A percentile compares a stretch with the other conserved stretches of the same genome.
phyloP scores from a whole-genome alignment of 1,140 invertebrate species.

The Nomia melanderi region DNA sequence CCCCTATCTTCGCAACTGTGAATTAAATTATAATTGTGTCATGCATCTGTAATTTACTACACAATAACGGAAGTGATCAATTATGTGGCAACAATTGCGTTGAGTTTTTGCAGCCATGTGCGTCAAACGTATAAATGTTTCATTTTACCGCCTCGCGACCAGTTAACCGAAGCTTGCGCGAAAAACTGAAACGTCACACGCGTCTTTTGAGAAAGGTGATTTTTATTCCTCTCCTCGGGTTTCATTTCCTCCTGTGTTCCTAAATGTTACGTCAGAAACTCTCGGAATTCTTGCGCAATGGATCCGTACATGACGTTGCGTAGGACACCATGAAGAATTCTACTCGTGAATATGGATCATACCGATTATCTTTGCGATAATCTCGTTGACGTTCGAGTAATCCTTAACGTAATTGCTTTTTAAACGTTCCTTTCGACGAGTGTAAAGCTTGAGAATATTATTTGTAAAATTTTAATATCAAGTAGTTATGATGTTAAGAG shows the following conservation, averaged over 20 bases:
- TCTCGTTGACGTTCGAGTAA: too few relatives aligned
- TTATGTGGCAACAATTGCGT: conserved; percentile 22
- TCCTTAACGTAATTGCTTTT: too few relatives aligned
- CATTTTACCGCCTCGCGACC: too few relatives aligned
- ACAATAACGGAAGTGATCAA: conserved; percentile 29
- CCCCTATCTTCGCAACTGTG: not conserved
- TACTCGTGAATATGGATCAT: not conserved
- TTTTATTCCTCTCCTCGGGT: not conserved
- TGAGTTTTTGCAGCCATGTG: conserved; percentile 20
- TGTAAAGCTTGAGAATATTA: too few relatives aligned
- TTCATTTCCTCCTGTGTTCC: not conserved
- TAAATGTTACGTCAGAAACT: conserved; percentile 31
- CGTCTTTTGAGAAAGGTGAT: conserved; percentile 9
- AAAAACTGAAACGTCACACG: too few relatives aligned
- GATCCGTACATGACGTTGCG: not conserved
- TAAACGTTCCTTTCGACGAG: too few relatives aligned
- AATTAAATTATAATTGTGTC: conserved; percentile 16
- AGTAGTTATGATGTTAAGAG: too few relatives aligned
- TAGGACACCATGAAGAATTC: not conserved
- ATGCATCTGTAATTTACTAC: not conserved
- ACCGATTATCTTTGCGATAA: too few relatives aligned
- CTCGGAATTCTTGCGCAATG: conserved; percentile 49
- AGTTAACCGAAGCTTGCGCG: not conserved
- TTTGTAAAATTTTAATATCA: too few relatives aligned
- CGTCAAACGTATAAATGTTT: conserved; percentile 19